Evolutionary conservation across 2,888 invertebrate genomes (phyloP).

Genomic region (Leucophenga maculata): DNA sequence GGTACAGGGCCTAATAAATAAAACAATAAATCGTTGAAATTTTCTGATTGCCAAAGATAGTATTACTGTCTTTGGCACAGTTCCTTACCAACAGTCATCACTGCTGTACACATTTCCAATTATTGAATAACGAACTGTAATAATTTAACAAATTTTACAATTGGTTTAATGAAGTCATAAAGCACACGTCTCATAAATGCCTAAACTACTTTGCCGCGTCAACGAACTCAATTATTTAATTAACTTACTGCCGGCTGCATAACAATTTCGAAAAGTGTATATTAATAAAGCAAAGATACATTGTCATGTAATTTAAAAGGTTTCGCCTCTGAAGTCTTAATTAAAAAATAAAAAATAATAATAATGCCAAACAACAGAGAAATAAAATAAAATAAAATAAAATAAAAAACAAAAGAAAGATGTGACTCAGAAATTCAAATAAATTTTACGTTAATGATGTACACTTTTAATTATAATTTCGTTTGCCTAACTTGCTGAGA

Average conservation of each 20-base stretch:
- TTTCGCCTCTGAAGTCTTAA: slow-evolving; percentile 4
- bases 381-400: slow-evolving; percentile 27
- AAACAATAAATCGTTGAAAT: too few relatives aligned
- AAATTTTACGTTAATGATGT: slow-evolving; percentile 51
- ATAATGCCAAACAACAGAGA: not conserved
- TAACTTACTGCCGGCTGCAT: not conserved
- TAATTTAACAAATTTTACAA: too few relatives aligned
- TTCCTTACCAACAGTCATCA: too few relatives aligned
- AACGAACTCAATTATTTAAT: slow-evolving; percentile 14
- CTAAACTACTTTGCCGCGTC: not conserved
- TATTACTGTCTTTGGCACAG: too few relatives aligned
- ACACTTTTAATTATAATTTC: slow-evolving; percentile 51
- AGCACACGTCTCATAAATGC: too few relatives aligned
- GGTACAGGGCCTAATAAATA: too few relatives aligned
- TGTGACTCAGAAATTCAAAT: slow-evolving; percentile 23
- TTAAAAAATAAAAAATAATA: slow-evolving; percentile 23
- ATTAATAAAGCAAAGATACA: not conserved
- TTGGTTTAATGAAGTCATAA: too few relatives aligned
- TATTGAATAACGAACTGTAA: too few relatives aligned
- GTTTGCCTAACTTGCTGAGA: slow-evolving; percentile 23
- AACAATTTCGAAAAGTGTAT: not conserved
- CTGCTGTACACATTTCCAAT: too few relatives aligned
- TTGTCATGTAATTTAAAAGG: slow-evolving; percentile 37
- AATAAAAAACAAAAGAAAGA: slow-evolving; percentile 10
- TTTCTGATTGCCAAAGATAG: too few relatives aligned